Evolutionary conservation across 2,113 vertebrate genomes (phyloP).

Genomic region (Ceuthmochares aereus): DNA sequence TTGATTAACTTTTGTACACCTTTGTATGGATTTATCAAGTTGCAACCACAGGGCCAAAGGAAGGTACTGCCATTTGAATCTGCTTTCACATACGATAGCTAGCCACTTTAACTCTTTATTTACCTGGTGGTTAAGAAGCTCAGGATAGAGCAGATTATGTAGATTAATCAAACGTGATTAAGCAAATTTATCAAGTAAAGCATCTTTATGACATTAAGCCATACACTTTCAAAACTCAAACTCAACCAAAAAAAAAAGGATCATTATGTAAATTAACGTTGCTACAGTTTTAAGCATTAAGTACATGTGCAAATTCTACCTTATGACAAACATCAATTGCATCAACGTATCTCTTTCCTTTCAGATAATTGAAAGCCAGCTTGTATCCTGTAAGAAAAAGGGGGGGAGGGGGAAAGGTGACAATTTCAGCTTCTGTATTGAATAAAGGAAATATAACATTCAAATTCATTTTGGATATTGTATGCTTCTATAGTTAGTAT

Average conservation of each 20-base stretch:
- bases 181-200: background rate
- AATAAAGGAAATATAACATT: background rate
- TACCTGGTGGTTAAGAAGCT: background rate
- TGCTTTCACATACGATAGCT: background rate
- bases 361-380: constrained; percentile 97
- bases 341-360: constrained; percentile 93
- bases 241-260: background rate
- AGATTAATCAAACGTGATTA: background rate
- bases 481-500: background rate
- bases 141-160: background rate
- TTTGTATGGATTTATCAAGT: background rate
- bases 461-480: background rate
- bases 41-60: background rate
- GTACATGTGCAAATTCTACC: constrained; percentile 75
- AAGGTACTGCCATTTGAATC: background rate
- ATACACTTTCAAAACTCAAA: background rate
- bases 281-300: background rate
- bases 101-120: background rate
- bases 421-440: background rate
- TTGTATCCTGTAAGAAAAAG: constrained; percentile 88
- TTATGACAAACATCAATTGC: constrained; percentile 95
- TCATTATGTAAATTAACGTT: background rate
- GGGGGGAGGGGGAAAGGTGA: background rate
- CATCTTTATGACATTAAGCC: background rate
- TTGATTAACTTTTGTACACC: background rate